A percentile compares a stretch with the other conserved stretches of the same genome.
These are phyloP conservation scores for Frieseomelitta varia DNA, from an alignment of 1,140 invertebrate species.

Conservation along the genomic window DNA sequence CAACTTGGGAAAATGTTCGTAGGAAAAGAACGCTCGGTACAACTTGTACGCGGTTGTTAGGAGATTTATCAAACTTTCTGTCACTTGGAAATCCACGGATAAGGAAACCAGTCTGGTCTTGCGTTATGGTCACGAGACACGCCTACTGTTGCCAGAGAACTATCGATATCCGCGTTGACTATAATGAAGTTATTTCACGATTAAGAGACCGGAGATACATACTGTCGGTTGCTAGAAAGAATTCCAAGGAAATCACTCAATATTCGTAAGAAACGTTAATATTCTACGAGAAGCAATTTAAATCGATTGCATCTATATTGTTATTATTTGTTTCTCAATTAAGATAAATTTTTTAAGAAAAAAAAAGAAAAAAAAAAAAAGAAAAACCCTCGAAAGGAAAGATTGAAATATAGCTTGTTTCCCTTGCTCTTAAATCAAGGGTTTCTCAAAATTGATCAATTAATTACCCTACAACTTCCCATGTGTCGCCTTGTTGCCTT, in stretches of 20 bases:
- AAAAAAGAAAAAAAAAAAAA: no score
- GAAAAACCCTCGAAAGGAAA: no score
- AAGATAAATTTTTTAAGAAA: not conserved
- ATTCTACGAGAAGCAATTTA: no score
- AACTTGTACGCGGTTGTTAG: not conserved
- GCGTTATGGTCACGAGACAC: no score
- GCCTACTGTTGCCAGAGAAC: no score
- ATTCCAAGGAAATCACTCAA: not conserved
- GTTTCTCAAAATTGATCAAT: no score
- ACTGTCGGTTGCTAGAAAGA: no score
- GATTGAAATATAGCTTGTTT: no score
- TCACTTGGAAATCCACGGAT: not conserved
- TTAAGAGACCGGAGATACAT: not conserved
- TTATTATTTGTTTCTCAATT: not conserved
- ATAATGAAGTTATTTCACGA: not conserved
- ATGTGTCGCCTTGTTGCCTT: no score
- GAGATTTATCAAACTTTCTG: slow-evolving; percentile 13
- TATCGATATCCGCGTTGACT: not conserved
- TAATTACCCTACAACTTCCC: no score
- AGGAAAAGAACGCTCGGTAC: not conserved
- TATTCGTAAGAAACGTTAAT: not conserved
- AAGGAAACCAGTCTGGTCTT: not conserved
- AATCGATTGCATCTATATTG: no score
- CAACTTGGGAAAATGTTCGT: not conserved
- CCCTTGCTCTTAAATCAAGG: no score